phyloP scores from a whole-genome alignment of 1,140 invertebrate genomes.

The Bombus pascuorum region DNA sequence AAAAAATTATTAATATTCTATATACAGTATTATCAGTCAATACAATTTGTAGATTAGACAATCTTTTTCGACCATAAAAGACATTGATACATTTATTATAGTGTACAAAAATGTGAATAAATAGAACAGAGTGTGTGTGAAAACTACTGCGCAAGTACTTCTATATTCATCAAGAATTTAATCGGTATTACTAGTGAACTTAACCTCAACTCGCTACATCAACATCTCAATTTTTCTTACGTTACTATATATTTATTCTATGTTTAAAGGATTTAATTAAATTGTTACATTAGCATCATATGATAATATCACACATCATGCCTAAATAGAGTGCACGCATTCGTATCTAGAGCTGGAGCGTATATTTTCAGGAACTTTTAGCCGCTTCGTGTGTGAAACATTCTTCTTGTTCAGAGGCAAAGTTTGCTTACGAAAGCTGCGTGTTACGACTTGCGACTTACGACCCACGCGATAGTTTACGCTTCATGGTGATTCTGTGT shows the following conservation, averaged over 20 bases:
- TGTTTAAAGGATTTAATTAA: neutral
- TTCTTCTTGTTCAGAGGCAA: neutral
- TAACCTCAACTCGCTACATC: neutral
- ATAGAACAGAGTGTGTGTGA: neutral
- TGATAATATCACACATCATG: neutral
- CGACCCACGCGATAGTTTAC: slow-evolving; percentile 18
- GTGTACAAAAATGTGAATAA: neutral
- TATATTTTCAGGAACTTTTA: slow-evolving; percentile 13
- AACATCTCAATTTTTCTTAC: neutral
- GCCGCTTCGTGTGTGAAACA: neutral
- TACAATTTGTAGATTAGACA: neutral
- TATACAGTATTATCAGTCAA: neutral
- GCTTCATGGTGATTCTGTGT: neutral
- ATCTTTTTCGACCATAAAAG: neutral
- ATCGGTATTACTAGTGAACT: neutral
- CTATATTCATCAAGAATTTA: neutral
- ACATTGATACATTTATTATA: neutral
- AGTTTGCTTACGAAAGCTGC: slow-evolving; percentile 3
- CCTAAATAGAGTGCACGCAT: neutral
- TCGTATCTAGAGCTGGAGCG: neutral
- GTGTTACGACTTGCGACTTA: neutral
- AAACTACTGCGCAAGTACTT: neutral
- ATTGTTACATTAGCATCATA: neutral
- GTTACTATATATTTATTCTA: neutral
- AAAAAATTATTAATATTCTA: neutral